Conservation (phyloP, 2,113 vertebrate species). For the Petrocephalus microphthalmus region DNA sequence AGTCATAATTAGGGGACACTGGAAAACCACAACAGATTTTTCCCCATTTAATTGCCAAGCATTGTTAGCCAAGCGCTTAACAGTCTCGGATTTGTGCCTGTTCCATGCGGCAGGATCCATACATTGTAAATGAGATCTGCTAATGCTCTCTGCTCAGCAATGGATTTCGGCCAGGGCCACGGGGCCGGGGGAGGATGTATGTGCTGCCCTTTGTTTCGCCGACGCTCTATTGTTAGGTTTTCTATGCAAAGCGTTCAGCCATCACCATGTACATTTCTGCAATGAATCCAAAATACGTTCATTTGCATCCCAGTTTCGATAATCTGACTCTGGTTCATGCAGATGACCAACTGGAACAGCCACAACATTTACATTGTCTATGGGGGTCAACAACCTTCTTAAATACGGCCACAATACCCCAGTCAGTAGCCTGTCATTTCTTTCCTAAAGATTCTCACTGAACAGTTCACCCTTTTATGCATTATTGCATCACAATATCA, state of each 20-base stretch:
- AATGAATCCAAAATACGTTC: conserved; percentile 60
- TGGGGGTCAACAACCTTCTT: conserved; percentile 62
- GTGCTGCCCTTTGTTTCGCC: conserved; percentile 7
- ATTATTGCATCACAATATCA: neutral
- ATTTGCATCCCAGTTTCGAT: conserved; percentile 62
- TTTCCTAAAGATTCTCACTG: conserved; percentile 54
- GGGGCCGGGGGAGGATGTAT: neutral
- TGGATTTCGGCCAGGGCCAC: conserved; percentile 13
- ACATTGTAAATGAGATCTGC: conserved; percentile 60
- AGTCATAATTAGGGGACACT: conserved; percentile 47
- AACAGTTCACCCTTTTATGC: neutral
- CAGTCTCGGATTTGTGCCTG: conserved; percentile 50
- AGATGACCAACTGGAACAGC: conserved; percentile 60
- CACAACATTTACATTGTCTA: conserved; percentile 67
- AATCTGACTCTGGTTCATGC: conserved; percentile 58
- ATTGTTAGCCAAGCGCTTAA: conserved; percentile 60
- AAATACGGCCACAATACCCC: conserved; percentile 65
- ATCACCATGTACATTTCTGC: conserved; percentile 42
- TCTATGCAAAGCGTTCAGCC: conserved; percentile 60
- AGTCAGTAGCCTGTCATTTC: conserved; percentile 71
- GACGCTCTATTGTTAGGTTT: conserved; percentile 42
- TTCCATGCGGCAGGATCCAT: conserved; percentile 54
- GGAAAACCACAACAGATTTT: conserved; percentile 39
- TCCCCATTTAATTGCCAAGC: conserved; percentile 37
- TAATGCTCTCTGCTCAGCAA: conserved; percentile 45